Base-by-base conservation (phyloP, 2,888 invertebrate species). In the Pyrrhia umbra region DNA sequence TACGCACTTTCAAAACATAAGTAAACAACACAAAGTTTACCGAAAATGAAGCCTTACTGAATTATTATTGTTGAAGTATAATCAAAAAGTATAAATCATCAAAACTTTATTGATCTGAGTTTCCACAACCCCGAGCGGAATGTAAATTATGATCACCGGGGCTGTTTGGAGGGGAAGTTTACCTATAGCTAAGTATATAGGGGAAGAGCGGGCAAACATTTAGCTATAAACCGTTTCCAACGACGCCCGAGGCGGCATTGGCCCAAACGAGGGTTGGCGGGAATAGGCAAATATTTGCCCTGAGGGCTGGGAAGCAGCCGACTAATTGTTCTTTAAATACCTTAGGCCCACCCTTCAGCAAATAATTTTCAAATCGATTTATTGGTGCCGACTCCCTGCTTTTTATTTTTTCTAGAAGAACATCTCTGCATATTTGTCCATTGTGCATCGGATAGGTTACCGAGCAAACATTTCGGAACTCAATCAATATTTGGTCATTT, bases 261-360 rank as follows among this genome's bases (percentile, higher is more conserved):
- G 87, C 77, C 87, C 84, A 85, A 89, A 85, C 88, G 90, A 92
- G 93, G 93, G 93, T 92, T 93, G 93, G 94, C 93, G 93, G 94
- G 90, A 94, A 94, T 86, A 89, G 90, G 87, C 93, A 92, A 94
- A 94, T 93, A 94, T 94, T 94, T 93, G 90, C 85, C 90, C 85
- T 81, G 83, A 90, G 92, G 92, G 92, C 90, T 90, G 92, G 88
- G 87, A 90, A 90, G 92, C 92, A 90, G 87, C 90, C 92, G 91
- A 92, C 94, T 94, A 94, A 94, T 94, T 94, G 94, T 91, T 93
- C 92, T 94, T 93, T 94, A 94, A 94, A 94, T 93, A 94, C 90
- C 91, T 85, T 89, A 80, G 85, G 84, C 91, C 90, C 89, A 90
- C 92, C 92, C 92, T 90, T 87, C 77, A 72, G 85, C 89, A 94